phyloP scores from a whole-genome alignment of 2,113 vertebrate species.

The Telmatochromis bifrenatus region DNA sequence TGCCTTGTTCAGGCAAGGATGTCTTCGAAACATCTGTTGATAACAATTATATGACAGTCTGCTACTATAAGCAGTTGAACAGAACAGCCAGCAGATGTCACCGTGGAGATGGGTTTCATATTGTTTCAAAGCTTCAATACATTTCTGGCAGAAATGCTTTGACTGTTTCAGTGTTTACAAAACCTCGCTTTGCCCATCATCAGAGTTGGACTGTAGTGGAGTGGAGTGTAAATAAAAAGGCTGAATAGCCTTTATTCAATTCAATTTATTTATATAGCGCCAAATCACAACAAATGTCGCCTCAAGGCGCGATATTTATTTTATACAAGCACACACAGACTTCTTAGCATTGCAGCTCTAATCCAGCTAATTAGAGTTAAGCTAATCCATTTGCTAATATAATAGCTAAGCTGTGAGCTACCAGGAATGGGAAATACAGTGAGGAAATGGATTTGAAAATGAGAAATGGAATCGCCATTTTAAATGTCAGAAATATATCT shows the following conservation, averaged over 20 bases:
- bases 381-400: background rate
- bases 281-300: too few relatives aligned
- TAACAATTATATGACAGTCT: background rate
- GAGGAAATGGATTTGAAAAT: background rate
- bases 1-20: background rate
- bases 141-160: background rate
- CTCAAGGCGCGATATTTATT: too few relatives aligned
- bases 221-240: background rate
- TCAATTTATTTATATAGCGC: too few relatives aligned
- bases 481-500: background rate
- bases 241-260: background rate
- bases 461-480: background rate
- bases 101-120: background rate
- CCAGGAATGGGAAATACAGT: background rate
- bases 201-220: background rate
- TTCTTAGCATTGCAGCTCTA: background rate
- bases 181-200: background rate
- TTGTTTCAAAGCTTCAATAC: background rate
- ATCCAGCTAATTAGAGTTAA: background rate
- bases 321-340: background rate
- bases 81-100: background rate
- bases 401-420: background rate
- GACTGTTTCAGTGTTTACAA: background rate
- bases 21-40: background rate
- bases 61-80: background rate